phyloP scores from a whole-genome alignment of 2,888 invertebrate genomes.

The Eudasyphora cyanicolor region DNA sequence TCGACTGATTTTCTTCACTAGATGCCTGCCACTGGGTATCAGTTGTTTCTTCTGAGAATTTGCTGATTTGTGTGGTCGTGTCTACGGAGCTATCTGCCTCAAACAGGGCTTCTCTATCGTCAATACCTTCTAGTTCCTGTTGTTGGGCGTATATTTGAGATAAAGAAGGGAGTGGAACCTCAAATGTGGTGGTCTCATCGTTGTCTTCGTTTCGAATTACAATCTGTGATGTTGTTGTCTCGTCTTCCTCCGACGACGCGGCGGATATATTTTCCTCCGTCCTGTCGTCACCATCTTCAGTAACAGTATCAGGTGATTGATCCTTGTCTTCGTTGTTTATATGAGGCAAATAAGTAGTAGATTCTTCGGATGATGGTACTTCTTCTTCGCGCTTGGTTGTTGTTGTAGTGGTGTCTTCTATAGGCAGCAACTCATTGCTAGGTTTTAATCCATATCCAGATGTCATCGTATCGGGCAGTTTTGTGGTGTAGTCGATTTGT shows the following conservation, averaged over 20 bases:
- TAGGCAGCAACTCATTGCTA: not conserved
- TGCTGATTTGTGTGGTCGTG: slow-evolving; percentile 27
- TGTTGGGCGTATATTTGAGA: slow-evolving; percentile 72
- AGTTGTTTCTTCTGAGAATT: slow-evolving; percentile 24
- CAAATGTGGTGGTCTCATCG: slow-evolving; percentile 67
- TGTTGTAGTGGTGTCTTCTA: not conserved
- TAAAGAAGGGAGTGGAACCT: slow-evolving; percentile 69
- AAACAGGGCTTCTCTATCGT: slow-evolving; percentile 68
- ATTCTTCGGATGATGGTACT: not conserved
- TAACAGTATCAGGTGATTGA: slow-evolving; percentile 62
- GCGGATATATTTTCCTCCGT: not conserved
- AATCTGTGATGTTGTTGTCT: not conserved
- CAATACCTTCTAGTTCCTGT: slow-evolving; percentile 68
- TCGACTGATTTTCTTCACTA: not conserved
- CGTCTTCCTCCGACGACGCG: not conserved
- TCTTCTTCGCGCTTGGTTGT: not conserved
- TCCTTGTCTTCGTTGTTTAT: slow-evolving; percentile 66
- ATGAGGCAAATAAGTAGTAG: not conserved
- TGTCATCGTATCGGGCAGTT: not conserved
- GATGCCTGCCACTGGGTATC: not conserved
- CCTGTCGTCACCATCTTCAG: slow-evolving; percentile 50
- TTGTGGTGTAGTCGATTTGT: not conserved
- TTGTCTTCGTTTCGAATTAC: not conserved
- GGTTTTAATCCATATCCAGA: not conserved
- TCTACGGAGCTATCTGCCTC: slow-evolving; percentile 51